phyloP scores from a whole-genome alignment of 2,113 vertebrate genomes.

The Anolis sagrei region DNA sequence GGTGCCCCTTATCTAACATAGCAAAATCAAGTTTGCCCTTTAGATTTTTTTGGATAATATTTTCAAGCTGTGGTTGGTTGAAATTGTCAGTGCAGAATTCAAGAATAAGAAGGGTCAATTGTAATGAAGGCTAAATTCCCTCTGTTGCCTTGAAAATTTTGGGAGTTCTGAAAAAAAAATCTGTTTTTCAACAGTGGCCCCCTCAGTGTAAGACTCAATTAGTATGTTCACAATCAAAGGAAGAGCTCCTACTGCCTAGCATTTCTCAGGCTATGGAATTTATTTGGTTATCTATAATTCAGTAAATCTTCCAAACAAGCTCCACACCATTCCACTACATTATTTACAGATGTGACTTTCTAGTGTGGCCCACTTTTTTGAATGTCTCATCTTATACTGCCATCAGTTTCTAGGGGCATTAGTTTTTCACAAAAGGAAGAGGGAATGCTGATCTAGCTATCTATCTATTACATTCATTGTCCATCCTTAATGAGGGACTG shows the following conservation, averaged over 20 bases:
- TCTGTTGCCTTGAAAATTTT: no score
- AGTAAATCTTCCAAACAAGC: constrained; percentile 2
- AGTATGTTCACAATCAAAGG: not conserved
- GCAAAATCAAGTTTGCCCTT: no score
- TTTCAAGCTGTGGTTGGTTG: no score
- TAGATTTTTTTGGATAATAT: no score
- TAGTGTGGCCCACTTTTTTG: constrained; percentile 6
- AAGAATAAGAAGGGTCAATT: no score
- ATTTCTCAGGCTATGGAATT: not conserved
- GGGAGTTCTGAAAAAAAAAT: no score
- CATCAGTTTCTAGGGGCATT: not conserved
- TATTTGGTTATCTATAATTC: constrained; percentile 37
- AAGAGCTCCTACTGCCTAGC: not conserved
- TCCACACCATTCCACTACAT: constrained; percentile 25
- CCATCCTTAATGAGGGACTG: not conserved
- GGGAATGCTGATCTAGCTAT: not conserved
- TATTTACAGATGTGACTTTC: constrained; percentile 28
- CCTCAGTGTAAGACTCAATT: not conserved
- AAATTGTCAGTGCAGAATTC: no score
- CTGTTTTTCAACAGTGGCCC: no score
- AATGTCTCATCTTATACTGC: not conserved
- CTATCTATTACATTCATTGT: not conserved
- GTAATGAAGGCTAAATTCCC: not conserved
- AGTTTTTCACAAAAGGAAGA: not conserved
- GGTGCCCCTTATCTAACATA: no score